phyloP scores from a whole-genome alignment of 2,113 vertebrate species.

The Cyanoderma ruficeps region DNA sequence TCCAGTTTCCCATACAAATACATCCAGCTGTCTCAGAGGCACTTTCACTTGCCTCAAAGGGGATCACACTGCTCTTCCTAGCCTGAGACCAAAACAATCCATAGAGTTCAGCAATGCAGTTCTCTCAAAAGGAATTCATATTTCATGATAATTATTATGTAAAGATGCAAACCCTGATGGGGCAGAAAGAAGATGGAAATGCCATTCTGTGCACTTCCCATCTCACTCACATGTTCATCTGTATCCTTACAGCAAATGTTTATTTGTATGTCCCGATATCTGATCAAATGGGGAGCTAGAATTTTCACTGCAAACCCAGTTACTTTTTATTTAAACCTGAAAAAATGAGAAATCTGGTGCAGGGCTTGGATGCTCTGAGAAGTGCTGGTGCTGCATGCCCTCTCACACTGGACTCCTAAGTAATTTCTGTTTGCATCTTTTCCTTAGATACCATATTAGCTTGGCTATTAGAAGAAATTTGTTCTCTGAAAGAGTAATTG shows the following conservation, averaged over 20 bases:
- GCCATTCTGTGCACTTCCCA: not conserved
- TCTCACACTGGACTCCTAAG: not conserved
- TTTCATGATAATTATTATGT: not conserved
- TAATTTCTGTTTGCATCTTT: not conserved
- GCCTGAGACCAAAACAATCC: not conserved
- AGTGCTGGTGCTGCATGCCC: not conserved
- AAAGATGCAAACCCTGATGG: not conserved
- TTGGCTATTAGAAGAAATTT: not conserved
- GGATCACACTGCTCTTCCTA: not conserved
- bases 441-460: not conserved
- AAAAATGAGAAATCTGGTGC: not conserved
- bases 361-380: not conserved
- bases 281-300: not conserved
- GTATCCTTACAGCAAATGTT: not conserved
- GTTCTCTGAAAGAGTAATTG: not conserved
- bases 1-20: not conserved
- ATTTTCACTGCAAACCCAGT: not conserved
- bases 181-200: not conserved
- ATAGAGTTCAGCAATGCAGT: not conserved
- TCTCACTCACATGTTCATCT: not conserved
- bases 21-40: not conserved
- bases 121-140: not conserved
- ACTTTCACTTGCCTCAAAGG: not conserved
- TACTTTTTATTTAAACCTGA: not conserved
- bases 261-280: not conserved